Evolutionary conservation across 2,888 invertebrate genomes (phyloP).

Genomic region (Drosophila pseudotalamancana): DNA sequence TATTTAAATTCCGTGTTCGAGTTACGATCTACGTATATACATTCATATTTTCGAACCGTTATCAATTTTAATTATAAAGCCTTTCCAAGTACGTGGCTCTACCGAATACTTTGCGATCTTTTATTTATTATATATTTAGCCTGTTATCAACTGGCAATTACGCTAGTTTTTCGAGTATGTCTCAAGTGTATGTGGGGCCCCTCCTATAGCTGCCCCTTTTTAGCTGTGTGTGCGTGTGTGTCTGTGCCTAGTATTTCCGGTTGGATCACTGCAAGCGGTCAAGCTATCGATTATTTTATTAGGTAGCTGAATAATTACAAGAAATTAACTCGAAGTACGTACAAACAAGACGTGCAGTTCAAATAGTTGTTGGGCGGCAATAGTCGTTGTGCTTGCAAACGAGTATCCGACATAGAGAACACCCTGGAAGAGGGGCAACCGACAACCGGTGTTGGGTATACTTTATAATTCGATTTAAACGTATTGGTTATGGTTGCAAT

Average conservation of each 20-base stretch:
- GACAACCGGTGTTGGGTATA: background rate
- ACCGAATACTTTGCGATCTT: background rate
- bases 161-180: constrained; percentile 26
- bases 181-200: constrained; percentile 39
- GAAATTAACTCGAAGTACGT: constrained; percentile 53
- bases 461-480: constrained; percentile 37
- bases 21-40: no score
- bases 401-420: constrained; percentile 31
- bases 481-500: constrained; percentile 23
- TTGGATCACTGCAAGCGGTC: constrained; percentile 43
- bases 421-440: constrained; percentile 12
- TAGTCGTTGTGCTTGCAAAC: constrained; percentile 10
- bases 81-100: constrained; percentile 12
- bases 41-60: constrained; percentile 1
- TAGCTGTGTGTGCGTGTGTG: background rate
- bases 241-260: constrained; percentile 66
- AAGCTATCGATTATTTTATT: constrained; percentile 65
- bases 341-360: constrained; percentile 39
- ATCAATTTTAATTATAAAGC: constrained; percentile 24
- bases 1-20: no score
- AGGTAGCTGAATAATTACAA: constrained; percentile 70
- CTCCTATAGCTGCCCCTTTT: constrained; percentile 27
- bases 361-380: constrained; percentile 9
- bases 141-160: constrained; percentile 35
- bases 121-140: constrained; percentile 6